These are phyloP conservation scores for Onychomys torridus DNA, from an alignment of 2,797 vertebrate species.

Conservation along the genomic window DNA sequence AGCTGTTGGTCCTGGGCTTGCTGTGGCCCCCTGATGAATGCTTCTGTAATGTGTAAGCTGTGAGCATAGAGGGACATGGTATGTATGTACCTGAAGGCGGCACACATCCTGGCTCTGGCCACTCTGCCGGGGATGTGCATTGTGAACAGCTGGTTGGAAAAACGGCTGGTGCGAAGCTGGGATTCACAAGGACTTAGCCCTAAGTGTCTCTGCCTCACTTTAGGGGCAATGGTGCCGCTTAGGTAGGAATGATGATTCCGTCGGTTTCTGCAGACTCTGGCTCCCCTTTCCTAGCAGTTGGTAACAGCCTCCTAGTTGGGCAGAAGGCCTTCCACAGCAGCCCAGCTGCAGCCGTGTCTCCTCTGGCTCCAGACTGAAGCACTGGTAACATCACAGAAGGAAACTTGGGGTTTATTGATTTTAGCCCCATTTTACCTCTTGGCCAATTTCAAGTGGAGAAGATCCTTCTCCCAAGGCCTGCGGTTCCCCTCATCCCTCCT, in stretches of 20 bases:
- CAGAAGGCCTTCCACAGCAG: background rate
- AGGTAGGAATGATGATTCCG: background rate
- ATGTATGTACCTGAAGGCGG: background rate
- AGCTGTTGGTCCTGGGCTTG: background rate
- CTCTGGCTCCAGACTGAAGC: background rate
- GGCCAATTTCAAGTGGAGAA: background rate
- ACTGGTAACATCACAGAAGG: background rate
- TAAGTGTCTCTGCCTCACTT: background rate
- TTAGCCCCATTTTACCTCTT: background rate
- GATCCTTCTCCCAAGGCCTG: background rate
- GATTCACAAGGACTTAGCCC: background rate
- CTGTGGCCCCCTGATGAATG: background rate
- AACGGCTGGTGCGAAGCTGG: no score
- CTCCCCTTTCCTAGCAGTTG: background rate
- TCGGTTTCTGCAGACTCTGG: background rate
- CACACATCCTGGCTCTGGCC: no score
- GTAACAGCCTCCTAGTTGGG: background rate
- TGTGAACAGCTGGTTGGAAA: background rate
- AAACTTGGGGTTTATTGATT: background rate
- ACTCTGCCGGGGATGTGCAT: accelerated
- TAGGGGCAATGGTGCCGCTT: background rate
- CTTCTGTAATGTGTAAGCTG: background rate
- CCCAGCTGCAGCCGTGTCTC: background rate
- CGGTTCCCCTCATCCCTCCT: background rate
- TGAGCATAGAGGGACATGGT: background rate